Evolutionary conservation across 1,140 invertebrate species (phyloP).

Genomic region (Bombus waltoni): DNA sequence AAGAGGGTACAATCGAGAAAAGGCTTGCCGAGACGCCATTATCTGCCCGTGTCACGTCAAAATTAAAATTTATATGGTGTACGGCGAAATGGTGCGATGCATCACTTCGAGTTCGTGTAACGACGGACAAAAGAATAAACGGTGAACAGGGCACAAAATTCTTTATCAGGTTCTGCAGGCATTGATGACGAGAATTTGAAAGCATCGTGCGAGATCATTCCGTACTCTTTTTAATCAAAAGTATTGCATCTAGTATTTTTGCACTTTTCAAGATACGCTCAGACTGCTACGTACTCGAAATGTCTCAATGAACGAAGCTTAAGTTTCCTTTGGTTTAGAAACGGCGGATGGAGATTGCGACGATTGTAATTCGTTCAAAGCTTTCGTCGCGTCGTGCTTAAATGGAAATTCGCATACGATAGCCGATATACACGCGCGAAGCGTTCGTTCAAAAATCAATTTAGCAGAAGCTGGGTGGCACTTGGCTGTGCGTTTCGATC

Average conservation of each 20-base stretch:
- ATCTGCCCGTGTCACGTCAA: conserved; percentile 12
- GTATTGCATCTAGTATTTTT: neutral
- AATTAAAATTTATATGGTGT: conserved; percentile 42
- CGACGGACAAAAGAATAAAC: neutral
- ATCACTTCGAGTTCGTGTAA: neutral
- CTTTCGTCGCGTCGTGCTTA: neutral
- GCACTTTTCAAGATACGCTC: too few species aligned
- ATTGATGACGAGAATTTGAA: neutral
- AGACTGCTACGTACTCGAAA: too few species aligned
- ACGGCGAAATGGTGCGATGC: conserved; percentile 21
- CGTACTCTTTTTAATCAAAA: neutral
- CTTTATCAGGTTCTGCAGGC: neutral
- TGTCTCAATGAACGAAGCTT: too few species aligned
- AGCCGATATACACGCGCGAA: neutral
- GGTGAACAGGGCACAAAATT: neutral
- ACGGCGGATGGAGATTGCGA: neutral
- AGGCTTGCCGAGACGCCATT: conserved; percentile 29
- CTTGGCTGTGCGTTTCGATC: conserved; percentile 6
- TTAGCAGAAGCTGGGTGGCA: conserved; percentile 28
- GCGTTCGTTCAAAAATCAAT: conserved; percentile 20
- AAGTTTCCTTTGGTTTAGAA: too few species aligned
- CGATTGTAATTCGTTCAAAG: neutral
- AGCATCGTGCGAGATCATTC: neutral
- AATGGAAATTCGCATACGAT: neutral
- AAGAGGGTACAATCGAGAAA: neutral